These are phyloP conservation scores for Drosophila persimilis DNA, from an alignment of 1,140 invertebrate species.

Conservation along the genomic window DNA sequence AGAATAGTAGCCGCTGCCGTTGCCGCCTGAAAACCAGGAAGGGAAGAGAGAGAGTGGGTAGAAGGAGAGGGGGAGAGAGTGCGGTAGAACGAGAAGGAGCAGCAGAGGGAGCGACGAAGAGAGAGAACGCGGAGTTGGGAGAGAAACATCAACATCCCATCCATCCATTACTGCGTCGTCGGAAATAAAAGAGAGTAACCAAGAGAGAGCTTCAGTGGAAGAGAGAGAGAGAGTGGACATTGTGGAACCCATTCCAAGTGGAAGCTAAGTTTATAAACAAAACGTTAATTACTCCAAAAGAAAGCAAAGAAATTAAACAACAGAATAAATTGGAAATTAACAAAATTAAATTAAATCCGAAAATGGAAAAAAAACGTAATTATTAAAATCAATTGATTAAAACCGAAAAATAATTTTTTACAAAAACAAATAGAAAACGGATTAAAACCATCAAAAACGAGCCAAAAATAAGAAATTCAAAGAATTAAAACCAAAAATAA, in stretches of 20 bases:
- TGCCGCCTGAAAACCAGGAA: conserved; percentile 56
- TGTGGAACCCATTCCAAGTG: conserved; percentile 25
- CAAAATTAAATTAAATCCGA: neutral
- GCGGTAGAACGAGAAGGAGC: conserved; percentile 16
- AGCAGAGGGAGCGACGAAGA: conserved; percentile 13
- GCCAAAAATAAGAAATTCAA: neutral
- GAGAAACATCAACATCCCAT: neutral
- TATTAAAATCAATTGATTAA: neutral
- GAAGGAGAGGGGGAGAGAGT: conserved; percentile 14
- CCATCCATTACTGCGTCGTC: too few relatives aligned
- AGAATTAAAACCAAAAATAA: neutral
- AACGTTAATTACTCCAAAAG: conserved; percentile 10
- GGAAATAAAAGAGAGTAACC: conserved; percentile 12
- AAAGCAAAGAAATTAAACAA: neutral
- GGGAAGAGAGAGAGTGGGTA: conserved; percentile 10
- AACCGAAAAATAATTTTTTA: neutral
- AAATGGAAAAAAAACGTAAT: neutral
- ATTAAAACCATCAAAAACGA: neutral
- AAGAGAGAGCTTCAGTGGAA: conserved; percentile 14
- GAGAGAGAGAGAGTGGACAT: conserved; percentile 13
- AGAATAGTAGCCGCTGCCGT: conserved; percentile 66
- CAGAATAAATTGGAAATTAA: neutral
- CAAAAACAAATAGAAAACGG: conserved; percentile 15
- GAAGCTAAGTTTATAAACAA: conserved; percentile 51
- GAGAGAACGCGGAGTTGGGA: conserved; percentile 35